Conservation (phyloP, 1,140 invertebrate species). For the Drepana arcuata region DNA sequence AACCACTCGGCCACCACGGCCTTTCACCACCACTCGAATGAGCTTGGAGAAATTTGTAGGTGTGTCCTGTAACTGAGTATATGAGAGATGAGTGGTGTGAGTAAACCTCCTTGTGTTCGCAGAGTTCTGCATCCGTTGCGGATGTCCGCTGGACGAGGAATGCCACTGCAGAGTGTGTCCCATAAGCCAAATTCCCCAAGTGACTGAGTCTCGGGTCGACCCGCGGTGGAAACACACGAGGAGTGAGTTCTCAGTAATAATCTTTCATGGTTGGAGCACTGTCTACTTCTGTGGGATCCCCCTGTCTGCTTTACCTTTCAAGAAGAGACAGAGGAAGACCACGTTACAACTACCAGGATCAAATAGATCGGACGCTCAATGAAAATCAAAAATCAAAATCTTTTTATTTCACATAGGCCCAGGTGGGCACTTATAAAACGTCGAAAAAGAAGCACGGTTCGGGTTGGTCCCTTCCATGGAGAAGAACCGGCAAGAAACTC, state of each 20-base stretch:
- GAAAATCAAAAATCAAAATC: neutral
- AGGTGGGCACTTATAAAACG: neutral
- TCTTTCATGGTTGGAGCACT: too few relatives aligned
- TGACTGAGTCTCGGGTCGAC: constrained; percentile 28
- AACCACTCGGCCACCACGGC: too few relatives aligned
- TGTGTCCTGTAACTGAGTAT: too few relatives aligned
- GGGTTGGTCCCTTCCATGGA: too few relatives aligned
- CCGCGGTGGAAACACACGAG: constrained; percentile 32
- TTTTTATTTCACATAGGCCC: neutral
- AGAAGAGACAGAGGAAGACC: neutral
- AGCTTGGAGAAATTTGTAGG: too few relatives aligned
- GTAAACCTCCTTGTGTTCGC: too few relatives aligned
- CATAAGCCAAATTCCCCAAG: constrained; percentile 5
- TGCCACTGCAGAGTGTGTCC: constrained; percentile 28
- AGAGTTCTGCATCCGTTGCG: constrained; percentile 27
- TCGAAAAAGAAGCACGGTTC: too few relatives aligned
- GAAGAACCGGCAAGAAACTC: too few relatives aligned
- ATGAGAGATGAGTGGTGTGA: too few relatives aligned
- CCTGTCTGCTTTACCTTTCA: too few relatives aligned
- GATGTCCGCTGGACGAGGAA: constrained; percentile 17
- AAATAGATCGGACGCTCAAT: neutral
- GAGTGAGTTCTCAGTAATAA: constrained; percentile 18
- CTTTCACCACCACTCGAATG: too few relatives aligned
- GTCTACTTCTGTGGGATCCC: too few relatives aligned
- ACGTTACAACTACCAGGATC: neutral